Conservation (phyloP, 2,113 vertebrate species). For the Salminus brasiliensis region DNA sequence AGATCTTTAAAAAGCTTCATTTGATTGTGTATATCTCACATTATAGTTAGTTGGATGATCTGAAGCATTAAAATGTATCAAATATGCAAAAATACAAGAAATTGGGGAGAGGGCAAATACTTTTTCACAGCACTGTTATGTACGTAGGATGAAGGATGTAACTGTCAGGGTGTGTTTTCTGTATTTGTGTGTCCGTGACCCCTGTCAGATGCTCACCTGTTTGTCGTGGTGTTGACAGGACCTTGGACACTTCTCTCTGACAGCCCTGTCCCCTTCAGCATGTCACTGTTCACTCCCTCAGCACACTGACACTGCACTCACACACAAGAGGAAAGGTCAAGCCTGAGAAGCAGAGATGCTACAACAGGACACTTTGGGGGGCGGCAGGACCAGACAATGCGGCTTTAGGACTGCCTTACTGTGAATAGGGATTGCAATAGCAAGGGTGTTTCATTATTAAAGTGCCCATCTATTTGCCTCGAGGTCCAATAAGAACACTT, state of each 20-base stretch:
- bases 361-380: neutral
- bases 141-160: neutral
- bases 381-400: neutral
- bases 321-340: constrained; percentile 27
- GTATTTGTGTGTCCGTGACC: neutral
- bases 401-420: neutral
- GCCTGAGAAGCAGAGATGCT: constrained; percentile 12
- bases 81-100: neutral
- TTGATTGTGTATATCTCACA: no score
- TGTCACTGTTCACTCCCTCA: neutral
- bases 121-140: neutral
- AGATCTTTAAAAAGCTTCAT: no score
- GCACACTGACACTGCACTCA: constrained; percentile 8
- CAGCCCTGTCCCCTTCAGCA: constrained; percentile 30
- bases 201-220: constrained; percentile 1
- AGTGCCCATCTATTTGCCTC: neutral
- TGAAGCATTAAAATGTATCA: no score
- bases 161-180: neutral
- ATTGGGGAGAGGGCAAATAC: no score
- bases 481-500: no score
- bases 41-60: no score
- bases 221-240: constrained; percentile 9
- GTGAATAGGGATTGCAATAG: neutral
- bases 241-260: constrained; percentile 9
- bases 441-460: neutral